Percentiles rank a stretch among this genome's conserved stretches.
Evolutionary conservation across 23 tunicate genomes (phyloP).

Genomic region (Trididemnum miniatum): DNA sequence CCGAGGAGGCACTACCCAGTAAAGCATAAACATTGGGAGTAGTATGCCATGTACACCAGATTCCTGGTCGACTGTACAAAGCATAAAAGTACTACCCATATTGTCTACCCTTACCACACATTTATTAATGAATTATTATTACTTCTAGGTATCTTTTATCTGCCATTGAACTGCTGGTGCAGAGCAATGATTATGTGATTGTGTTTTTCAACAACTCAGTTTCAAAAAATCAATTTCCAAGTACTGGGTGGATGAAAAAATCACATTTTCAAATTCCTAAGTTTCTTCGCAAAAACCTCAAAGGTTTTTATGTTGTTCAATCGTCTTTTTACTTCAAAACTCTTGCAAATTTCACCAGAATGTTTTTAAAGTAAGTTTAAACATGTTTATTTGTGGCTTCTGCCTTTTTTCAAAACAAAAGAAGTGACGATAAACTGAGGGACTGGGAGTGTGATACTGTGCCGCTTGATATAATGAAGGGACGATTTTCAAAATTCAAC

Average conservation of each 20-base stretch:
- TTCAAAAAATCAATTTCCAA: slow-evolving; percentile 54
- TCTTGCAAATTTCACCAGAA: slow-evolving; percentile 40
- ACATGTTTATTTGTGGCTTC: too few species aligned
- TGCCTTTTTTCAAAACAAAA: too few species aligned
- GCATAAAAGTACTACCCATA: too few species aligned
- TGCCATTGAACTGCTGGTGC: slow-evolving; percentile 71
- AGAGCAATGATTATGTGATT: slow-evolving; percentile 58
- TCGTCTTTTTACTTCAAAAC: slow-evolving; percentile 80
- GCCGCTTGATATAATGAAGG: too few species aligned
- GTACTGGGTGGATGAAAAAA: slow-evolving; percentile 64
- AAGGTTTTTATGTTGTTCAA: slow-evolving; percentile 75
- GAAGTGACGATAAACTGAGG: too few species aligned
- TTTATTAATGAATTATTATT: background rate
- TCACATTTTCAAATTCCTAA: slow-evolving; percentile 59
- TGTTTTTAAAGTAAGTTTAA: slow-evolving; percentile 67
- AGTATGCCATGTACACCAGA: too few species aligned
- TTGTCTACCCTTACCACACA: too few species aligned
- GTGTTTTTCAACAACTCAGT: slow-evolving; percentile 73
- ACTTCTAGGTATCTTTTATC: slow-evolving; percentile 68
- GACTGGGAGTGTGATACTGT: too few species aligned
- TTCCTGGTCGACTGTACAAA: too few species aligned
- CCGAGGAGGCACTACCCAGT: too few species aligned
- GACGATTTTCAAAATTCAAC: too few species aligned
- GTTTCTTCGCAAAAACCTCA: slow-evolving; percentile 65
- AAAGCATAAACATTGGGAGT: too few species aligned